Evolutionary conservation across 2,888 invertebrate genomes (phyloP).

Genomic region (Flexamia atlantica): DNA sequence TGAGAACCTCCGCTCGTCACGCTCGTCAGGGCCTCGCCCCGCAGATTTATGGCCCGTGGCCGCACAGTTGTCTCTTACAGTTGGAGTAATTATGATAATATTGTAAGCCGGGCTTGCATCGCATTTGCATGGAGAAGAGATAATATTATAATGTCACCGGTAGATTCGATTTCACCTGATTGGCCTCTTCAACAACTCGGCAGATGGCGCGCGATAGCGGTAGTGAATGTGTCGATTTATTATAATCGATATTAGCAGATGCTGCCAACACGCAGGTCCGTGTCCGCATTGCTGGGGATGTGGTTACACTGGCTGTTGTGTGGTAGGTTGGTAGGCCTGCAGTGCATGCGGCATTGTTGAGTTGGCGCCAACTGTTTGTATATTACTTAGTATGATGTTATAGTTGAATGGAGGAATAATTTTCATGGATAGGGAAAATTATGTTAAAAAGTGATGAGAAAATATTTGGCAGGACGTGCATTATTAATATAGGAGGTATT

Average conservation of each 20-base stretch:
- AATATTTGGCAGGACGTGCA: no score
- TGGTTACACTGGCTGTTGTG: background rate
- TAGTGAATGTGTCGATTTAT: slow-evolving; percentile 29
- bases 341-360: no score
- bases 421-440: no score
- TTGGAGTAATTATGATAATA: slow-evolving; percentile 34
- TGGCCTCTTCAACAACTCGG: slow-evolving; percentile 26
- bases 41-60: slow-evolving; percentile 33
- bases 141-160: slow-evolving; percentile 52
- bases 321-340: no score
- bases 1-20: slow-evolving; percentile 36
- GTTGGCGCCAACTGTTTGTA: no score
- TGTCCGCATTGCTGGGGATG: background rate
- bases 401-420: no score
- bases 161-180: slow-evolving; percentile 45
- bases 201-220: slow-evolving; percentile 20
- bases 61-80: slow-evolving; percentile 16
- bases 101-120: background rate
- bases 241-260: slow-evolving; percentile 30
- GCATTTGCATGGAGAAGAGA: slow-evolving; percentile 17
- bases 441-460: no score
- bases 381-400: no score
- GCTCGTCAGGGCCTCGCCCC: slow-evolving; percentile 12
- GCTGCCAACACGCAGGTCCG: background rate
- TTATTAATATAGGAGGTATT: no score